phyloP scores from a whole-genome alignment of 2,888 invertebrate genomes.

The Volucella inanis region DNA sequence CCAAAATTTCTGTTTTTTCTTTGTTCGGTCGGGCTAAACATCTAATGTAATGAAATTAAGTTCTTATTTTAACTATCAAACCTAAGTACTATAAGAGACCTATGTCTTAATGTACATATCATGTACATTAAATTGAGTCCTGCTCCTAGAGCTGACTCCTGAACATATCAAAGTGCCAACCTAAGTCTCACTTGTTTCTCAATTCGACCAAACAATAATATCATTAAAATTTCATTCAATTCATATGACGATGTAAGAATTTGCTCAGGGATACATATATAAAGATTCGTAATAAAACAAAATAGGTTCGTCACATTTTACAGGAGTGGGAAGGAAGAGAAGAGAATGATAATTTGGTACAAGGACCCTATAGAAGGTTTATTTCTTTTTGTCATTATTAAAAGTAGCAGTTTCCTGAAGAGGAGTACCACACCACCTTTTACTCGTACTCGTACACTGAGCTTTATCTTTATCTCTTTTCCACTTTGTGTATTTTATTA shows the following conservation, averaged over 20 bases:
- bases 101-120: too few species aligned
- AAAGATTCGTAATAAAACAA: slow-evolving; percentile 24
- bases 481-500: slow-evolving; percentile 32
- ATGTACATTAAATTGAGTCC: too few species aligned
- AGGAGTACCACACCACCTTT: slow-evolving; percentile 19
- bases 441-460: not conserved
- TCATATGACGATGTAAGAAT: not conserved
- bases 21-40: too few species aligned
- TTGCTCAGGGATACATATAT: slow-evolving; percentile 55
- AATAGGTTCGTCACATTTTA: not conserved
- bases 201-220: too few species aligned
- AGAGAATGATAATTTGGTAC: slow-evolving; percentile 23
- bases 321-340: not conserved
- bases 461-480: slow-evolving; percentile 1
- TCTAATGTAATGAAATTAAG: too few species aligned
- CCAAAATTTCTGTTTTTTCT: too few species aligned
- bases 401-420: slow-evolving; percentile 59
- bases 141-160: not conserved
- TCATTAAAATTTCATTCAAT: too few species aligned
- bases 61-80: too few species aligned
- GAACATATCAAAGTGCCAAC: slow-evolving; percentile 1
- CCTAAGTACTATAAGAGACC: too few species aligned
- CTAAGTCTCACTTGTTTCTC: too few species aligned
- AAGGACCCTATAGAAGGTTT: not conserved
- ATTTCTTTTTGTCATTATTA: slow-evolving; percentile 34